Percentiles rank a stretch among this genome's conserved stretches.
Evolutionary conservation across 2,797 vertebrate genomes (phyloP).

Genomic region (Knipowitschia caucasica): DNA sequence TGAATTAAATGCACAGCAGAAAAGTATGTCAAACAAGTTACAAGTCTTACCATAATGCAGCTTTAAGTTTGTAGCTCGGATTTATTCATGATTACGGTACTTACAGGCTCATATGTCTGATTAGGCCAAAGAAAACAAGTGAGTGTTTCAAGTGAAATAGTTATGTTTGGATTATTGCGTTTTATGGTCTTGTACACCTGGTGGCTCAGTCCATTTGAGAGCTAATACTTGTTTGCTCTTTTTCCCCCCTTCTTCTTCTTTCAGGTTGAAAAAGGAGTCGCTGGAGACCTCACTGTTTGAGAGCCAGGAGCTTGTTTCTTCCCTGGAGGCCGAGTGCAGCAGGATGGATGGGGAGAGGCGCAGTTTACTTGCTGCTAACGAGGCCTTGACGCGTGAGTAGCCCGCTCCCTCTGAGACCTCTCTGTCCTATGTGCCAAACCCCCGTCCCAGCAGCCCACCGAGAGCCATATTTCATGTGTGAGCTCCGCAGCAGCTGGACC

Average conservation of each 20-base stretch:
- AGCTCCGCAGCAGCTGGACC: constrained; percentile 69
- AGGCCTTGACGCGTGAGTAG: constrained; percentile 82
- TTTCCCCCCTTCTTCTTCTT: constrained; percentile 33
- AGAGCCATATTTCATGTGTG: constrained; percentile 72
- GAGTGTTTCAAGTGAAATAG: constrained; percentile 50
- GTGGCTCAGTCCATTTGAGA: constrained; percentile 43
- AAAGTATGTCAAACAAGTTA: too few relatives aligned
- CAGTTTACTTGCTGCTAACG: constrained; percentile 61
- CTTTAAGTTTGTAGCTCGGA: not conserved
- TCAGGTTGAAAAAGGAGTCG: constrained; percentile 76
- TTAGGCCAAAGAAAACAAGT: constrained; percentile 16
- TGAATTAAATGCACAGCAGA: too few relatives aligned
- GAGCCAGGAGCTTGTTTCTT: constrained; percentile 69
- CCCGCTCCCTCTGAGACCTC: constrained; percentile 52
- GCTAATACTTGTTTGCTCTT: constrained; percentile 17
- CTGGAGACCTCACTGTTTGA: constrained; percentile 76
- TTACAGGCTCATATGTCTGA: constrained; percentile 20
- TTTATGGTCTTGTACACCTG: constrained; percentile 59
- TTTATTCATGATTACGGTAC: not conserved
- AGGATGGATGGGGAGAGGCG: constrained; percentile 73
- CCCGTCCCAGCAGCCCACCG: constrained; percentile 62
- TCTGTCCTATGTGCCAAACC: constrained; percentile 57
- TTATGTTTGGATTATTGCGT: constrained; percentile 64
- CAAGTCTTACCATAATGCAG: not conserved
- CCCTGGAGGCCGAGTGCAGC: constrained; percentile 69